Evolutionary conservation across 64 coral and sea anemone genomes (phyloP).

Genomic region (Pocillopora verrucosa): DNA sequence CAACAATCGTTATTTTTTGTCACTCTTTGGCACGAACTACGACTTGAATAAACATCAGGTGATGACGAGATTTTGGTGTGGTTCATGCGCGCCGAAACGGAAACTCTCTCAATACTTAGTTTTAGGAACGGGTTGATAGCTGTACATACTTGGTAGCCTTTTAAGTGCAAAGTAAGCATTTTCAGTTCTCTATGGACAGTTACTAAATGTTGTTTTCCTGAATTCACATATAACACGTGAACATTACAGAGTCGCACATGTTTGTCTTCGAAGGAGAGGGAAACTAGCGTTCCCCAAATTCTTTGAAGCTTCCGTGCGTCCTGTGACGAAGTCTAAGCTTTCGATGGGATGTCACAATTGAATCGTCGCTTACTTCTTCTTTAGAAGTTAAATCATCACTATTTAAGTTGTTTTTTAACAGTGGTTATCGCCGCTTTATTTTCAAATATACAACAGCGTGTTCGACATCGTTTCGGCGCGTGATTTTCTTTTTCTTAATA

Average conservation of each 20-base stretch:
- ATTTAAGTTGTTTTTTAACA: neutral
- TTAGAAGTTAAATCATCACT: neutral
- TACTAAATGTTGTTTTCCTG: neutral
- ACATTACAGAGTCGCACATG: neutral
- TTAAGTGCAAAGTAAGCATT: too few relatives aligned
- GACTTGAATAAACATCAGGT: too few relatives aligned
- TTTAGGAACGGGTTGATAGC: too few relatives aligned
- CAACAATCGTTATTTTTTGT: neutral
- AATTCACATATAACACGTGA: neutral
- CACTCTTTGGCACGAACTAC: neutral
- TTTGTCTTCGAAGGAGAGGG: neutral
- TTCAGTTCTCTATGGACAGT: neutral
- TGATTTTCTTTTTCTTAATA: constrained; percentile 24
- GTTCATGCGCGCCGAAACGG: too few relatives aligned
- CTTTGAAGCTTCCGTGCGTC: neutral
- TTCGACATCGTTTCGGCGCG: neutral
- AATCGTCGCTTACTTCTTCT: neutral
- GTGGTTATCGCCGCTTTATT: neutral
- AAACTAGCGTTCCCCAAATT: neutral
- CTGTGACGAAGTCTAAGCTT: neutral
- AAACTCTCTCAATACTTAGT: too few relatives aligned
- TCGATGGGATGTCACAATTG: neutral
- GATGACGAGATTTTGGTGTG: too few relatives aligned
- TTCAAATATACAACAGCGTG: neutral
- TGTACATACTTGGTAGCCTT: too few relatives aligned